Percentiles rank a stretch among this genome's conserved stretches.
phyloP scores from a whole-genome alignment of 2,113 vertebrate genomes.

The Bagarius yarrelli region DNA sequence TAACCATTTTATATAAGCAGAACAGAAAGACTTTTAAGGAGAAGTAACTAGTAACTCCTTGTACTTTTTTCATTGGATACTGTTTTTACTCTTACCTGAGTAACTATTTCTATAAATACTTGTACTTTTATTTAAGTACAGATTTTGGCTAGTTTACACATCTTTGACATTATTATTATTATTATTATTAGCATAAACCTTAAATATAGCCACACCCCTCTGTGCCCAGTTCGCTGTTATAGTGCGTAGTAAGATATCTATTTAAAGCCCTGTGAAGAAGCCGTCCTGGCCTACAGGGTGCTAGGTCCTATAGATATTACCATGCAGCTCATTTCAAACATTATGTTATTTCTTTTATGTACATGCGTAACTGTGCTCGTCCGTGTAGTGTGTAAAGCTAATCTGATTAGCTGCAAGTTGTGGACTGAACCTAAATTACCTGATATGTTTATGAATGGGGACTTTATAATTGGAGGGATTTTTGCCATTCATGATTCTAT shows the following conservation, averaged over 20 bases:
- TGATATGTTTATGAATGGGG: conserved; percentile 61
- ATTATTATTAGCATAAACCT: background rate
- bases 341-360: conserved; percentile 7
- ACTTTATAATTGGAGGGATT: conserved; percentile 65
- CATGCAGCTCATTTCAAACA: conserved; percentile 18
- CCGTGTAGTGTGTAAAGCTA: conserved; percentile 29
- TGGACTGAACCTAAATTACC: conserved; percentile 49
- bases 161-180: too few relatives aligned
- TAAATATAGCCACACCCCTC: background rate
- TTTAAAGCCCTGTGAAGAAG: conserved; percentile 16
- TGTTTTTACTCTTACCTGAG: too few relatives aligned
- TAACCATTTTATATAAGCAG: too few relatives aligned
- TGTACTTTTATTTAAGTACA: too few relatives aligned
- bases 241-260: background rate
- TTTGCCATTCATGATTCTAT: conserved; percentile 62
- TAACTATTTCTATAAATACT: too few relatives aligned
- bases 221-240: background rate
- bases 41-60: too few relatives aligned
- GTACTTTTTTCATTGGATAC: too few relatives aligned
- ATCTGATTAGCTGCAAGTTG: conserved; percentile 50
- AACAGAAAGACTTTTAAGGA: too few relatives aligned
- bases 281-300: background rate
- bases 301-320: background rate
- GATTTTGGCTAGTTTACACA: too few relatives aligned
- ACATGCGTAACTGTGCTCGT: conserved; percentile 21